Evolutionary conservation across 1,140 invertebrate species (phyloP).

Genomic region (Apis dorsata): DNA sequence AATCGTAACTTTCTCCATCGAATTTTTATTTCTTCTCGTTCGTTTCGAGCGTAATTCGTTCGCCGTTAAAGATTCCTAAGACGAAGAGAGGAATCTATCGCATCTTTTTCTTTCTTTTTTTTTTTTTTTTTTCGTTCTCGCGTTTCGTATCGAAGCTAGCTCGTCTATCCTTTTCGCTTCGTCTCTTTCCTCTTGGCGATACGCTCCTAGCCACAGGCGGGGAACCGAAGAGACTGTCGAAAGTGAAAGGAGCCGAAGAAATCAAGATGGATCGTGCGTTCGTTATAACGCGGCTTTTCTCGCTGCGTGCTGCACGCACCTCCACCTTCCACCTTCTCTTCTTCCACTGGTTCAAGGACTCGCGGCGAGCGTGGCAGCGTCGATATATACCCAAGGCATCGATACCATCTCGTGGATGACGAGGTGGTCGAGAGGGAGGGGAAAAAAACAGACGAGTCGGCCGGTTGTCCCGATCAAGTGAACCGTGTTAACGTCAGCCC

Average conservation of each 20-base stretch:
- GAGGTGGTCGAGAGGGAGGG: conserved; percentile 12
- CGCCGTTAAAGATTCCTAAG: too few relatives aligned
- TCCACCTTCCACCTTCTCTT: conserved; percentile 55
- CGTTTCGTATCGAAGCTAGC: too few relatives aligned
- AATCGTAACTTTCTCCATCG: too few relatives aligned
- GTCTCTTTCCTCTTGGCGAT: conserved; percentile 22
- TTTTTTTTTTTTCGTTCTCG: conserved; percentile 17
- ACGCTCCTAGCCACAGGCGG: conserved; percentile 52
- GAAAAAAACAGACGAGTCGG: conserved; percentile 1
- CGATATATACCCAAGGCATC: conserved; percentile 49
- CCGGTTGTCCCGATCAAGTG: conserved; percentile 47
- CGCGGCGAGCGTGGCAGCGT: conserved; percentile 52
- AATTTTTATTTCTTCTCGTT: too few relatives aligned
- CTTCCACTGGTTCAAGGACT: conserved; percentile 64
- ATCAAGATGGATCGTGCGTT: conserved; percentile 70
- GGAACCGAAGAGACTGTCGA: conserved; percentile 65
- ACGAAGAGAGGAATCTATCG: too few relatives aligned
- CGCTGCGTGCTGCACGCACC: conserved; percentile 64
- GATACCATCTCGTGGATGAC: conserved; percentile 56
- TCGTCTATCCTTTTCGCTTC: neutral
- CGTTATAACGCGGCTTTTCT: conserved; percentile 65
- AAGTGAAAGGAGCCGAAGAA: conserved; percentile 71
- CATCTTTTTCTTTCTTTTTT: neutral
- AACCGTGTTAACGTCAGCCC: conserved; percentile 53
- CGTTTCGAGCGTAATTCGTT: too few relatives aligned